A percentile compares a stretch with the other conserved stretches of the same genome.
Conservation (phyloP, 2,888 invertebrate species). For the Carpatolechia fugitivella region DNA sequence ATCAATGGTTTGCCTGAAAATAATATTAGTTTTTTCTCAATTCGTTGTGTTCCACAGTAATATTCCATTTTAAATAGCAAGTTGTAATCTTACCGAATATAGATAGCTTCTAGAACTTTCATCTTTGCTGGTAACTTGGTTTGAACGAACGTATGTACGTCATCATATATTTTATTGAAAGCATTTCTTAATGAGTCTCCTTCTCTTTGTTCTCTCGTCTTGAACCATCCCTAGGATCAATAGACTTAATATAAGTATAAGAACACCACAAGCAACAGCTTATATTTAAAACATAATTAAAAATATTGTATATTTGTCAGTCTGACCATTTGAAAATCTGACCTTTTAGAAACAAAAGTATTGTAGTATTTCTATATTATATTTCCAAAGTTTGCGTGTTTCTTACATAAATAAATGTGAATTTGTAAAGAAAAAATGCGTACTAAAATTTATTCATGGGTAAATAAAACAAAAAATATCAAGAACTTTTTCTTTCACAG, state of each 20-base stretch:
- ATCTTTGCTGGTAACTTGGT: slow-evolving; percentile 87
- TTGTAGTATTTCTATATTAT: too few species aligned
- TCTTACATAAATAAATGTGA: too few species aligned
- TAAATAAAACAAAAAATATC: too few species aligned
- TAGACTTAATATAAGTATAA: neutral
- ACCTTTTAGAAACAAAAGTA: too few species aligned
- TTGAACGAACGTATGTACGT: slow-evolving; percentile 84
- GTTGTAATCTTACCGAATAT: slow-evolving; percentile 74
- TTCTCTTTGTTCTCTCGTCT: slow-evolving; percentile 80
- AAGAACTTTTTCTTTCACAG: too few species aligned
- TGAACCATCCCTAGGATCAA: slow-evolving; percentile 82
- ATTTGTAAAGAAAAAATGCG: too few species aligned
- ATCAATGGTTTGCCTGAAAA: slow-evolving; percentile 85
- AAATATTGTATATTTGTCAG: neutral
- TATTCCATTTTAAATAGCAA: neutral
- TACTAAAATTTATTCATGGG: too few species aligned
- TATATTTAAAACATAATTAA: too few species aligned
- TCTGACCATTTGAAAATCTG: too few species aligned
- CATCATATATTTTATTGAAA: slow-evolving; percentile 87
- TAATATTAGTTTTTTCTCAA: neutral
- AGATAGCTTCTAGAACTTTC: slow-evolving; percentile 89
- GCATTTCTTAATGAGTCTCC: slow-evolving; percentile 79
- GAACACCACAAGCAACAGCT: too few species aligned
- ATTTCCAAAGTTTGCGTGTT: too few species aligned
- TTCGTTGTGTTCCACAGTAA: neutral